Base-by-base conservation (phyloP, 2,888 invertebrate genomes). In the Mimumesa dahlbomi region DNA sequence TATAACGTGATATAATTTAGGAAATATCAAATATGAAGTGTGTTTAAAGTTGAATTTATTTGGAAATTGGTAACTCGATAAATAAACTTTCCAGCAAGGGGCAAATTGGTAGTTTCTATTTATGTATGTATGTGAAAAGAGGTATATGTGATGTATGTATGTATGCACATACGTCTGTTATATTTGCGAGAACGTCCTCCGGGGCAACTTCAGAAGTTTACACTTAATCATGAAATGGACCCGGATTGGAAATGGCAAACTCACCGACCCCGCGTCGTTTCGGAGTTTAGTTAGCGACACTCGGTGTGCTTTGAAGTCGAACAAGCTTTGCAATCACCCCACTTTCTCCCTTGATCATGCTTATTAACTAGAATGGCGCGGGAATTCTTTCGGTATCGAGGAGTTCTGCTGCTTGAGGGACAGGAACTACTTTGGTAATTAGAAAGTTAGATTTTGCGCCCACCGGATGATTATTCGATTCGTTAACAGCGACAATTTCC, bases 211-310 rank as follows among this genome's bases (percentile, higher is more conserved):
- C 81, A 82, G 76, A 85, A 87, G 86, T 88, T 88, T 88, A 82
- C 87, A 82, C 88, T 88, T 88, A 88, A 88, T 88, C 88, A 88
- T 80, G 85, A 87, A 88, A 88, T 88, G 88, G 88, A 88, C 85
- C 82, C 78, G 82, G 81, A 86, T 87, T 83, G 84, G 83, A 86
- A 88, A 85, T 81, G 85, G 85, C 84, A 85, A 87, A 85, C 83
- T 74, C 77, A 66, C 73, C 64, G 21, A 9, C 66, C 46, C 25
- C 13, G 46, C 61, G 14, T 42, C 49, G 63, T 19, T 67, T 61
- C 73, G 75, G 83, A 87, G 86, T 88, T 88, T 87, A 87, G 88
- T 88, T 87, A 88, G 85, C 82, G 87, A 87, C 86, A 87, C 85
- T 85, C 84, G 78, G 62, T 62, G 50, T 68, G 83, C 87, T 87